phyloP scores from a whole-genome alignment of 2,113 vertebrate genomes.

The Nesoenas mayeri region DNA sequence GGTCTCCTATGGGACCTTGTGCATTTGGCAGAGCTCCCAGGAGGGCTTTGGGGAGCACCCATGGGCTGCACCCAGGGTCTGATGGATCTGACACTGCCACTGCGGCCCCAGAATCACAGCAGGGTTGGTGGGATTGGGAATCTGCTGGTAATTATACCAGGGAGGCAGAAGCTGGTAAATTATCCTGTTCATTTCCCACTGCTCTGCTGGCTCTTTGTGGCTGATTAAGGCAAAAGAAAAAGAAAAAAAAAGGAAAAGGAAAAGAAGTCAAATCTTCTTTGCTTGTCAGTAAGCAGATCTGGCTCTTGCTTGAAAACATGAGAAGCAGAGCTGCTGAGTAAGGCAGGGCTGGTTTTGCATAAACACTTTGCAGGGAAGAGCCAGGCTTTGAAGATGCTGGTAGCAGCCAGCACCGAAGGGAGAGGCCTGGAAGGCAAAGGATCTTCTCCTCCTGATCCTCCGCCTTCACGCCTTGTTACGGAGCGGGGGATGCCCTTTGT shows the following conservation, averaged over 20 bases:
- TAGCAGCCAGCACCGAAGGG: background rate
- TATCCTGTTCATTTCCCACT: background rate
- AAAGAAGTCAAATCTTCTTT: slow-evolving; percentile 6
- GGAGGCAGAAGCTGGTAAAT: slow-evolving; percentile 5
- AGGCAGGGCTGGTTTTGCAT: slow-evolving; percentile 27
- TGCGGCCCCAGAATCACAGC: background rate
- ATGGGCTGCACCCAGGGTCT: background rate
- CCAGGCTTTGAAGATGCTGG: slow-evolving; percentile 27
- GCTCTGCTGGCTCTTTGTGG: slow-evolving; percentile 2
- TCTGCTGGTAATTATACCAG: background rate
- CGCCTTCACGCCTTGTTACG: background rate
- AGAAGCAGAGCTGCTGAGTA: slow-evolving; percentile 57
- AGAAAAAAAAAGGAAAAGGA: background rate
- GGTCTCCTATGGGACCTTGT: background rate
- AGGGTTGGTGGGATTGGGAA: background rate
- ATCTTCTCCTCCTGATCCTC: background rate
- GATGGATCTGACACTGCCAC: no score
- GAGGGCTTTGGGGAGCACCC: background rate
- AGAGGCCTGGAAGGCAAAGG: slow-evolving; percentile 13
- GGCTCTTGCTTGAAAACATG: background rate
- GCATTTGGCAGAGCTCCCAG: background rate
- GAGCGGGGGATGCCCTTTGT: background rate
- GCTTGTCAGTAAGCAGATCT: slow-evolving; percentile 38
- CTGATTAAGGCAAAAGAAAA: background rate
- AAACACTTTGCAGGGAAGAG: slow-evolving; percentile 27